Percentiles rank a stretch among this genome's conserved stretches.
Conservation (phyloP, 2,888 invertebrate genomes). For the Atethmia centrago region DNA sequence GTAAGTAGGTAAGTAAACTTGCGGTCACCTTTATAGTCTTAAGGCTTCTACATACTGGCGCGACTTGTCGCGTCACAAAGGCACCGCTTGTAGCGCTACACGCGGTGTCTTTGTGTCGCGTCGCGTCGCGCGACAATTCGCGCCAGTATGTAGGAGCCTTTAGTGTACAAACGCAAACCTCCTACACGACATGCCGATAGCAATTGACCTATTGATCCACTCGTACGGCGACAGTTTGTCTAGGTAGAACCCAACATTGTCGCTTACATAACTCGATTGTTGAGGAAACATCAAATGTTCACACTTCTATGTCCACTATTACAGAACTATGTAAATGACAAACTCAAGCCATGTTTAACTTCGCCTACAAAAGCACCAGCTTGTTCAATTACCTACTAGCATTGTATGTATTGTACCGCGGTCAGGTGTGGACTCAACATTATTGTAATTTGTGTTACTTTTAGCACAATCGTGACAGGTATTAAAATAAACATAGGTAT, state of each 20-base stretch:
- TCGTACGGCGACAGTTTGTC: slow-evolving; percentile 25
- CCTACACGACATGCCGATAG: neutral
- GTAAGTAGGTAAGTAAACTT: neutral
- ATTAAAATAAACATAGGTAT: slow-evolving; percentile 17
- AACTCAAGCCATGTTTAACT: slow-evolving; percentile 1
- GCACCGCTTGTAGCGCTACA: no score
- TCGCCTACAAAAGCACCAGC: slow-evolving; percentile 16
- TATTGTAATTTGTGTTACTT: slow-evolving; percentile 39
- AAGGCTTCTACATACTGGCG: no score
- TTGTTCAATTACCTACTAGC: slow-evolving; percentile 3
- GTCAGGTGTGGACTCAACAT: neutral
- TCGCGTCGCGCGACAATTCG: no score
- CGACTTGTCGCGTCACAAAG: no score
- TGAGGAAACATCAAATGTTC: slow-evolving; percentile 36
- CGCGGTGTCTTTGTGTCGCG: no score
- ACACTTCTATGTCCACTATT: slow-evolving; percentile 41
- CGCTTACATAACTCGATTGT: slow-evolving; percentile 34
- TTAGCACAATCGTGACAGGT: slow-evolving; percentile 31
- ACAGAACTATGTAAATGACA: slow-evolving; percentile 45
- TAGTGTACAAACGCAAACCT: no score
- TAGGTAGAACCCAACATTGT: neutral
- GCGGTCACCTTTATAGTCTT: neutral
- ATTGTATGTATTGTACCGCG: slow-evolving; percentile 1
- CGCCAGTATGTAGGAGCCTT: no score
- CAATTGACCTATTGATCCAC: slow-evolving; percentile 42